These are phyloP conservation scores for Nerophis lumbriciformis DNA, from an alignment of 2,113 vertebrate genomes.

Conservation along the genomic window DNA sequence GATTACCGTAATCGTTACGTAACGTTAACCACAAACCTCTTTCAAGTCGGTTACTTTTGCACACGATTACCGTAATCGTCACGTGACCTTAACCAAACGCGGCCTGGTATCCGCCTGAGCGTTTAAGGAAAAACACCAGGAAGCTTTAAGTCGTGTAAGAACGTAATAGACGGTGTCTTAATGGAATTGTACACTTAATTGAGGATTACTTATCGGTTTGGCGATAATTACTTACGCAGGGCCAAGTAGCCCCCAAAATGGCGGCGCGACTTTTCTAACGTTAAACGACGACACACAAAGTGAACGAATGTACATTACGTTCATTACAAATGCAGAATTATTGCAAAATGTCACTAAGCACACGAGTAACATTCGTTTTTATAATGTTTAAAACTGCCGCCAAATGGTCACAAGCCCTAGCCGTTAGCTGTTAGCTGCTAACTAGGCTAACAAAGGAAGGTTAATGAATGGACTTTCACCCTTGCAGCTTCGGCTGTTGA, in stretches of 20 bases:
- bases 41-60: too few species aligned
- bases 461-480: conserved; percentile 48
- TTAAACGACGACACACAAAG: not conserved
- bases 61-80: too few species aligned
- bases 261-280: not conserved
- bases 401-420: not conserved
- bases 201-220: not conserved
- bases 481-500: conserved; percentile 27
- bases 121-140: too few species aligned
- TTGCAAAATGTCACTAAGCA: not conserved
- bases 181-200: not conserved
- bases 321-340: too few species aligned
- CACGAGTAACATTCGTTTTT: not conserved
- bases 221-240: not conserved
- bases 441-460: conserved; percentile 49
- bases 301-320: conserved; percentile 9
- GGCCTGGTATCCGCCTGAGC: too few species aligned
- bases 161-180: too few species aligned
- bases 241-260: not conserved
- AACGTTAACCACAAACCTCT: too few species aligned
- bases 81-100: too few species aligned
- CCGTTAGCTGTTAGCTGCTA: not conserved
- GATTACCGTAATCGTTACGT: too few species aligned
- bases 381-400: not conserved
- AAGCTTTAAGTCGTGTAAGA: too few species aligned